A percentile compares a stretch with the other conserved stretches of the same genome.
phyloP scores from a whole-genome alignment of 2,797 vertebrate species.

The Cyprinella venusta region DNA sequence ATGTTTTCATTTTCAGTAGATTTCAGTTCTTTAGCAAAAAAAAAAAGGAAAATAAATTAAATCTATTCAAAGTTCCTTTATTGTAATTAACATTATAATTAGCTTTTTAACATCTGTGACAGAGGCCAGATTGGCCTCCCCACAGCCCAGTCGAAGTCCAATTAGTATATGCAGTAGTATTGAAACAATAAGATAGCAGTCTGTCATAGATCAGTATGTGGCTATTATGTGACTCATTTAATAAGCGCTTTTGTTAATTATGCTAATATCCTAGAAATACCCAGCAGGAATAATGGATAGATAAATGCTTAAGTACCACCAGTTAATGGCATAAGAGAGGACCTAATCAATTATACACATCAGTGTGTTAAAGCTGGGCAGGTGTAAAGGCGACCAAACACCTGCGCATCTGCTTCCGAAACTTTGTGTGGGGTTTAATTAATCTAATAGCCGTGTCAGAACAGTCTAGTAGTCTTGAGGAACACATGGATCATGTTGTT shows the following conservation, averaged over 20 bases:
- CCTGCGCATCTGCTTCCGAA: not conserved
- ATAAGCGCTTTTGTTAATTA: constrained; percentile 61
- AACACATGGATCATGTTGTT: constrained; percentile 4
- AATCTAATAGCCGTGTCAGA: not conserved
- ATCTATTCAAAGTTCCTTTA: constrained; percentile 4
- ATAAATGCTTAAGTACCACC: constrained; percentile 53
- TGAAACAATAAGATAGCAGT: constrained; percentile 36
- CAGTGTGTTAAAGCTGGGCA: constrained; percentile 36
- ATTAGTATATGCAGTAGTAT: constrained; percentile 15
- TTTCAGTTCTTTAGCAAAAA: constrained; percentile 1
- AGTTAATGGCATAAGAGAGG: constrained; percentile 49
- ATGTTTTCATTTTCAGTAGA: constrained; percentile 10
- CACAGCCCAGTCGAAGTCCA: constrained; percentile 11
- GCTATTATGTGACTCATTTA: constrained; percentile 54
- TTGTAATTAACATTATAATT: constrained; percentile 42
- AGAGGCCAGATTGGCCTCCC: constrained; percentile 4
- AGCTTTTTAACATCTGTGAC: constrained; percentile 29
- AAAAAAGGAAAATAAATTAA: constrained; percentile 1
- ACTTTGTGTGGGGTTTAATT: not conserved
- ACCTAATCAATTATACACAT: constrained; percentile 49
- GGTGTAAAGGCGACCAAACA: constrained; percentile 6
- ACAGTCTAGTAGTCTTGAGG: not conserved
- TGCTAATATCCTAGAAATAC: constrained; percentile 50
- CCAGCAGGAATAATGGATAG: constrained; percentile 57
- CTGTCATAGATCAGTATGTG: constrained; percentile 45